These are phyloP conservation scores for Embidobia sp. DNA, from an alignment of 2,888 invertebrate genomes.

Conservation along the genomic window DNA sequence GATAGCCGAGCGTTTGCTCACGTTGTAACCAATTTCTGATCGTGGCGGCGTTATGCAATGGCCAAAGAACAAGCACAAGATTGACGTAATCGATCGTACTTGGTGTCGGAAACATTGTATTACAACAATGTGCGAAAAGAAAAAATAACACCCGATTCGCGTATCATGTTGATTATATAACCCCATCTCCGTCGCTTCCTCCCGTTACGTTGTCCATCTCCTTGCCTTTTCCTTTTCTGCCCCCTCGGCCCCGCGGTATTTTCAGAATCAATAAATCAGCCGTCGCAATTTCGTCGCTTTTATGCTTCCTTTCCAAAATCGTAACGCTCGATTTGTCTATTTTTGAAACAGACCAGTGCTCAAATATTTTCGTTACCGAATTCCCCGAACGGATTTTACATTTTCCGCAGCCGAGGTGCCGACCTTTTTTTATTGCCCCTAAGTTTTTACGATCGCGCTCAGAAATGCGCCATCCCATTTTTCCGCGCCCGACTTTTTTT, in stretches of 20 bases:
- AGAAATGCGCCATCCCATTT: constrained; percentile 44
- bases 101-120: constrained; percentile 60
- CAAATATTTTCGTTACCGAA: constrained; percentile 23
- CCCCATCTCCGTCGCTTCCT: constrained; percentile 15
- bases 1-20: not conserved
- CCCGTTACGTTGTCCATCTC: constrained; percentile 9
- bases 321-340: constrained; percentile 30
- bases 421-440: constrained; percentile 15
- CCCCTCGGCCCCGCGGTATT: too few relatives aligned
- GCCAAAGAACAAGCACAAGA: constrained; percentile 52
- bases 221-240: not conserved
- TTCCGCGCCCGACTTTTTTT: constrained; percentile 16
- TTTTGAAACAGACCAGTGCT: constrained; percentile 23
- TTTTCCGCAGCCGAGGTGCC: constrained; percentile 30
- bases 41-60: constrained; percentile 42
- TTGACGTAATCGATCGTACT: constrained; percentile 58
- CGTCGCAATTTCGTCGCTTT: too few relatives aligned
- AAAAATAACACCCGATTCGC: constrained; percentile 46
- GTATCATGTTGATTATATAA: constrained; percentile 43
- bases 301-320: constrained; percentile 32
- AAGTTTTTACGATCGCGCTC: constrained; percentile 41
- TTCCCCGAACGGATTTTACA: constrained; percentile 37
- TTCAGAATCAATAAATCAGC: too few relatives aligned
- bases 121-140: constrained; percentile 59
- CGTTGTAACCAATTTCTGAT: constrained; percentile 54